Base-by-base conservation (phyloP, 2,113 vertebrate species). In the Mola mola region DNA sequence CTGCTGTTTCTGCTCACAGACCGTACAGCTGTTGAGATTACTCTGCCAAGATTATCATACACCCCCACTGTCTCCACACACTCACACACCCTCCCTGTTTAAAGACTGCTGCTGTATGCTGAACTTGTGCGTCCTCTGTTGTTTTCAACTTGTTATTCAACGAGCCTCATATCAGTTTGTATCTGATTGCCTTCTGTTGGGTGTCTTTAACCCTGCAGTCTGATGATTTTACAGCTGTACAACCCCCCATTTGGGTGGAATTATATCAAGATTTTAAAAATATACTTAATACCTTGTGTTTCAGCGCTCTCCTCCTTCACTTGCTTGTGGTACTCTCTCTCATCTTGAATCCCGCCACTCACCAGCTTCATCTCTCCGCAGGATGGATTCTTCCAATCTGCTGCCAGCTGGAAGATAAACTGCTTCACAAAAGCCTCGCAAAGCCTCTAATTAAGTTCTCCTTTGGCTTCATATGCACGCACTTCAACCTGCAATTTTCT, bases 371-470 rank as follows among this genome's bases (percentile, higher is more conserved):
- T 84, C 72, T 66, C 66, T 82, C 66, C 34, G 22, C 56, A 66
- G 67, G 70, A 79, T 66, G 57, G 59, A 73, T 68, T 46, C 69
- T 52, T 66, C 69, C 59, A 50, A 65, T 37, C 58, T 62, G 67
- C 79, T 78, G 72, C 49, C 17, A 44, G 71, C 71, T 69, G 58
- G 61, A 75, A 85, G 83, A 80, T 81, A 81, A 82, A 87, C 77
- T 47, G 66, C 59, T 67, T 51, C 67, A 67, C 66, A 78, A 68
- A 75, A 83, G 72, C 69, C 70, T 38, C 44, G 66, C 66, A 63
- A 81, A 64, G 72, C 59, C 56, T 69, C 74, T 80, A 87, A 85
- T 86, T 82, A 84, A 90, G 85, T 11, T 29, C 62, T 83, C 44
- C 68, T 82, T 79, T 73, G 70, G 62, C 80, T 83, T 83, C 71